These are phyloP conservation scores for Habropoda laboriosa DNA, from an alignment of 1,140 invertebrate species.

Conservation along the genomic window DNA sequence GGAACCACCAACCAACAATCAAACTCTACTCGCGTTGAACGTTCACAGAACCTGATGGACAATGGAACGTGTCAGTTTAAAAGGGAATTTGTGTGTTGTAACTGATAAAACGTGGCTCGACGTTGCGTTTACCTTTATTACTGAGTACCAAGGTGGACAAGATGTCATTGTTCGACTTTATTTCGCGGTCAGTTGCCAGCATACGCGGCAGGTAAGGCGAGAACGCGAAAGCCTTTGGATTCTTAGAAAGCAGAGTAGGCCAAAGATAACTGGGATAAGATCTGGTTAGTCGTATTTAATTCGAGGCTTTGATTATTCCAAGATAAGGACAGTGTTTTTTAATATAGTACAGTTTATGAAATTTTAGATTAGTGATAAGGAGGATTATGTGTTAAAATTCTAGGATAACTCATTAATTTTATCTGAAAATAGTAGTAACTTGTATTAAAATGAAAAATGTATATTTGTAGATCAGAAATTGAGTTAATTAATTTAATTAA, in stretches of 20 bases:
- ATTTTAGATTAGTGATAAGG: no score
- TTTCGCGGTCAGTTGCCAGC: background rate
- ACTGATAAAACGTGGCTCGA: constrained; percentile 1
- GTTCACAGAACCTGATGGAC: constrained; percentile 55
- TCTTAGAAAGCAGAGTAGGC: constrained; percentile 56
- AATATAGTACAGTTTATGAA: no score
- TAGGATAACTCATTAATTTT: no score
- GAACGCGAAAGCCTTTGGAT: constrained; percentile 48
- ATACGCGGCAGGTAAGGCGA: constrained; percentile 39
- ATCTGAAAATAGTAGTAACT: no score
- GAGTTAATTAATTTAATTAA: no score
- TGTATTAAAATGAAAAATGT: no score
- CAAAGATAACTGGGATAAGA: constrained; percentile 37
- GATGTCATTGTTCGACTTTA: constrained; percentile 44
- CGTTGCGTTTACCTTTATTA: constrained; percentile 55
- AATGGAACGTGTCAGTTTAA: constrained; percentile 47
- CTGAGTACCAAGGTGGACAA: background rate
- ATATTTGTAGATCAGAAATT: no score
- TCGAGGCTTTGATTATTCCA: background rate
- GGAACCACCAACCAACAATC: background rate
- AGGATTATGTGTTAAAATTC: no score
- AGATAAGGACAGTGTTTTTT: no score
- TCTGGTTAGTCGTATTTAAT: background rate
- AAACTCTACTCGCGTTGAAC: background rate
- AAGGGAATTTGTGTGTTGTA: constrained; percentile 31